Conservation (phyloP, 1,140 invertebrate genomes). For the Drosophila nasuta region DNA sequence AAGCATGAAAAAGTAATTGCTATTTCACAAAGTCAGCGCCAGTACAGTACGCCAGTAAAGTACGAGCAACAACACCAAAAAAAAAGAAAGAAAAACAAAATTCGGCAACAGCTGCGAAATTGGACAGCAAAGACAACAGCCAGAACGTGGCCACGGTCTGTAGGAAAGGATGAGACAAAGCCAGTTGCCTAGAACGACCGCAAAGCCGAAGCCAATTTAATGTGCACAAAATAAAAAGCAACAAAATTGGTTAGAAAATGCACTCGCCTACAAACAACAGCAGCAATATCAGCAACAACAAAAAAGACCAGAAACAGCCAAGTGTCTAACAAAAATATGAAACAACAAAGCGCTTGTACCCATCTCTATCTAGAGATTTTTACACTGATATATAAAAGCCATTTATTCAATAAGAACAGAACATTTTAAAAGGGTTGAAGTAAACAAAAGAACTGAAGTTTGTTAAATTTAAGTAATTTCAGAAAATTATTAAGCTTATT, state of each 20-base stretch:
- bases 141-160: conserved; percentile 12
- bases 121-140: conserved; percentile 31
- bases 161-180: conserved; percentile 16
- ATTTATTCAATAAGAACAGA: not conserved
- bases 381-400: not conserved
- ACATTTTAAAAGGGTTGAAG: no score
- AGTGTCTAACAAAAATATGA: conserved; percentile 16
- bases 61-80: conserved; percentile 15
- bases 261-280: conserved; percentile 56
- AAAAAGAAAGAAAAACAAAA: conserved; percentile 5
- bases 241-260: conserved; percentile 75
- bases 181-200: conserved; percentile 42
- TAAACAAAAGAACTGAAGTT: no score
- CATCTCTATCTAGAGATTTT: not conserved
- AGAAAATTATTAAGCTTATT: no score
- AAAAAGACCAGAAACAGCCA: conserved; percentile 43
- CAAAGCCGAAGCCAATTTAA: conserved; percentile 71
- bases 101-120: conserved; percentile 69
- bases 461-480: no score
- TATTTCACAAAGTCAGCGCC: conserved; percentile 72
- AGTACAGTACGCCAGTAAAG: not conserved
- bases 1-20: conserved; percentile 83
- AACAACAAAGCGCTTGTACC: not conserved
- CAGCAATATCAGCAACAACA: conserved; percentile 38
- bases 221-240: conserved; percentile 64